A percentile compares a stretch with the other conserved stretches of the same genome.
Conservation (phyloP, 2,888 invertebrate genomes). For the Drosophila nr. perissopoda region DNA sequence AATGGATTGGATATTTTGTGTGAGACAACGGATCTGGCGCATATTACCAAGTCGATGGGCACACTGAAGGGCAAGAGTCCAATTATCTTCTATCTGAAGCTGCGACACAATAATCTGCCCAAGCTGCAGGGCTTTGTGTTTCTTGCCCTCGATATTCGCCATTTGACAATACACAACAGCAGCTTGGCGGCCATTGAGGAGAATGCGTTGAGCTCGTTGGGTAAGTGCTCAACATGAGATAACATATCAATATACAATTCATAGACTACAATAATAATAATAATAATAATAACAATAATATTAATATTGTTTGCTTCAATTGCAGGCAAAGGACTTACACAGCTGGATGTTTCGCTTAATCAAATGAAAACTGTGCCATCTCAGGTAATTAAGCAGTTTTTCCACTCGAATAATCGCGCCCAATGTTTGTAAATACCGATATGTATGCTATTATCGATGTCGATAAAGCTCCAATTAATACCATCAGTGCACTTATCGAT, state of each 20-base stretch:
- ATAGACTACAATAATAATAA: background rate
- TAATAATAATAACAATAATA: background rate
- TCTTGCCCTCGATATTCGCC: slow-evolving; percentile 94
- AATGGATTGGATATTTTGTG: slow-evolving; percentile 95
- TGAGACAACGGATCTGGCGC: slow-evolving; percentile 92
- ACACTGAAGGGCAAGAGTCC: slow-evolving; percentile 91
- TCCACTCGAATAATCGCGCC: background rate
- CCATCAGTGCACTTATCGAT: slow-evolving; percentile 7
- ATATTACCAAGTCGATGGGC: slow-evolving; percentile 92
- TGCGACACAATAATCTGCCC: slow-evolving; percentile 93
- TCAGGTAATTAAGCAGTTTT: slow-evolving; percentile 68
- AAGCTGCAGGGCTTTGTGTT: slow-evolving; percentile 94
- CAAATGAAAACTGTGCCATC: slow-evolving; percentile 92
- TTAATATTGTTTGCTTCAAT: background rate
- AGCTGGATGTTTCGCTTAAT: slow-evolving; percentile 95
- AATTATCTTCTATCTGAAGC: slow-evolving; percentile 94
- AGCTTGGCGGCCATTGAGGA: slow-evolving; percentile 94
- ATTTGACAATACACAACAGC: slow-evolving; percentile 95
- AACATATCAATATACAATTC: background rate
- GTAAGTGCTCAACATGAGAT: slow-evolving; percentile 85
- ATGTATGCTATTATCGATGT: background rate
- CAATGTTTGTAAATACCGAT: background rate
- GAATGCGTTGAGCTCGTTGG: slow-evolving; percentile 94
- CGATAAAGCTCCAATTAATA: background rate
- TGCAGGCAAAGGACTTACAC: slow-evolving; percentile 93